Percentiles rank a stretch among this genome's conserved stretches.
Evolutionary conservation across 2,888 invertebrate genomes (phyloP).

Genomic region (Temnothorax rugatulus): DNA sequence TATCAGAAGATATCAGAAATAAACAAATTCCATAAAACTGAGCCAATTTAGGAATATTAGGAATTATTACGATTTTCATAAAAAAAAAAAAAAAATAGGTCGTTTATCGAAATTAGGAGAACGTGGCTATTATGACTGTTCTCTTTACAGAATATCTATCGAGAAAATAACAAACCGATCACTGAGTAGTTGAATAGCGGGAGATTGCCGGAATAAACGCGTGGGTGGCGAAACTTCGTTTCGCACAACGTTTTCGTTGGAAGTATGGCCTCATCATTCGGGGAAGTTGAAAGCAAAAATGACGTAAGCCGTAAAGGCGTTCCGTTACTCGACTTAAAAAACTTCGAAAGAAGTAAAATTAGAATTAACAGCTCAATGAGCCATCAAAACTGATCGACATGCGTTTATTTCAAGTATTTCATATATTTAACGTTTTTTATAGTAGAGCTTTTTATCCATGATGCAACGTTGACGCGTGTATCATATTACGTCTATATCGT

Average conservation of each 20-base stretch:
- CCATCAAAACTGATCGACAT: not conserved
- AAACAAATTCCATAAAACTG: not conserved
- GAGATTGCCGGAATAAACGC: not conserved
- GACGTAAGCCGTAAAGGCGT: not conserved
- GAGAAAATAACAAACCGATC: not conserved
- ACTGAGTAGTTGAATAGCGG: not conserved
- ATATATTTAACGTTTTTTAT: not conserved
- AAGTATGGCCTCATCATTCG: not conserved
- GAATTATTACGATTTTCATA: not conserved
- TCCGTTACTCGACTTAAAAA: not conserved
- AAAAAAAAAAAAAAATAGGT: not conserved
- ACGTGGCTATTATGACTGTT: not conserved
- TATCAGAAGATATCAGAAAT: not conserved
- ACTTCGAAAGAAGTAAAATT: not conserved
- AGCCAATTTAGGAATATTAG: not conserved
- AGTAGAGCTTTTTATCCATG: not conserved
- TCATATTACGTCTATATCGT: not conserved
- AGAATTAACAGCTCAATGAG: not conserved
- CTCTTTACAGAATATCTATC: not conserved
- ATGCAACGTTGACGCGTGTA: not conserved
- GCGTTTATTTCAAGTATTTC: not conserved
- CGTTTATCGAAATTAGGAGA: not conserved
- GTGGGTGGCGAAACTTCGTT: not conserved
- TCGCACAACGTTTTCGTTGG: not conserved
- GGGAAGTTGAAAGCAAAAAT: not conserved